These are phyloP conservation scores for Malacoraja senta DNA, from an alignment of 2,797 vertebrate genomes.

Conservation along the genomic window DNA sequence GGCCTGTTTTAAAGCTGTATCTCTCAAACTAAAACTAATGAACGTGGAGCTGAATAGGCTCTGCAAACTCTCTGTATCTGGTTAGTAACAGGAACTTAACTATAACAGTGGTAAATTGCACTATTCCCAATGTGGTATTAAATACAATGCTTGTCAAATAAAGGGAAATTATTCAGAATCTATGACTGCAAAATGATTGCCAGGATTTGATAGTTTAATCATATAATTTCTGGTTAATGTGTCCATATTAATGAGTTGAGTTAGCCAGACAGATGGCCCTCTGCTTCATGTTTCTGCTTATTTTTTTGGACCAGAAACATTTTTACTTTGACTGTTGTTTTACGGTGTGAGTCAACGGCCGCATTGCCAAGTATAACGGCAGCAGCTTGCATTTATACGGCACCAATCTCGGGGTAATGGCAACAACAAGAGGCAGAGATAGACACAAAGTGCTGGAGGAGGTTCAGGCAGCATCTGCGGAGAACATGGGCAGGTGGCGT, in stretches of 20 bases:
- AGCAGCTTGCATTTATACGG: too few species aligned
- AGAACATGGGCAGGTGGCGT: too few species aligned
- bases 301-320: not conserved
- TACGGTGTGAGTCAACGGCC: too few species aligned
- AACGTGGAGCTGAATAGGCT: not conserved
- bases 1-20: too few species aligned
- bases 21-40: too few species aligned
- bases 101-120: not conserved
- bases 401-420: too few species aligned
- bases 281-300: not conserved
- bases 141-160: constrained; percentile 14
- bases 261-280: too few species aligned
- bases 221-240: not conserved
- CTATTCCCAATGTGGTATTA: constrained; percentile 15
- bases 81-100: not conserved
- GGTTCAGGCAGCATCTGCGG: too few species aligned
- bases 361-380: too few species aligned
- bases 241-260: not conserved
- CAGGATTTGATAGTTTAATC: not conserved
- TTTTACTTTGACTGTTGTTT: not conserved
- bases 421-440: too few species aligned
- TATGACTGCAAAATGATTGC: not conserved
- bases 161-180: constrained; percentile 13
- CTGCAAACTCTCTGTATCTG: not conserved
- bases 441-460: too few species aligned